phyloP scores from a whole-genome alignment of 2,113 vertebrate species.

The Puffinus mauretanicus region DNA sequence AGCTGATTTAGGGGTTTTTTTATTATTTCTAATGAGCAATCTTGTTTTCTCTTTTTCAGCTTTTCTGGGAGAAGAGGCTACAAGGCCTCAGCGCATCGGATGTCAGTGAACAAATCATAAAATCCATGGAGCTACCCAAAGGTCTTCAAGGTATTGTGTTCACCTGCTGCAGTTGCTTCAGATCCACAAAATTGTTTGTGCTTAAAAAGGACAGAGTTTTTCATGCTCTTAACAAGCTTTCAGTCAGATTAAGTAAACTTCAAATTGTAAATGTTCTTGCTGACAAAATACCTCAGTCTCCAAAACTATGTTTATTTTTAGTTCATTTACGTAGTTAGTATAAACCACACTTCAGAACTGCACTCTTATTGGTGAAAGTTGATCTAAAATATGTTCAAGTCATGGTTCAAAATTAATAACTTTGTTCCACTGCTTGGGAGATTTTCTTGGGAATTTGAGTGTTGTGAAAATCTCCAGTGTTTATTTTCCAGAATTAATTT shows the following conservation, averaged over 20 bases:
- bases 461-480: not conserved
- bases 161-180: not conserved
- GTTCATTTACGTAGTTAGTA: not conserved
- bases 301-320: not conserved
- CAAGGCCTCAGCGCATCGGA: slow-evolving; percentile 87
- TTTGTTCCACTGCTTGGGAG: not conserved
- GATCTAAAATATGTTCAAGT: not conserved
- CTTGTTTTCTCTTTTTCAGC: slow-evolving; percentile 69
- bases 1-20: not conserved
- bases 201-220: not conserved
- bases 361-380: not conserved
- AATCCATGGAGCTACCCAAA: slow-evolving; percentile 88
- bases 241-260: not conserved
- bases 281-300: not conserved
- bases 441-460: not conserved
- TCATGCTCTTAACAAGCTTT: not conserved
- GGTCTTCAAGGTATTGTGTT: slow-evolving; percentile 85
- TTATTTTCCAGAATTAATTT: not conserved
- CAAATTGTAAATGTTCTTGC: not conserved
- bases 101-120: slow-evolving; percentile 84
- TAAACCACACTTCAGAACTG: not conserved
- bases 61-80: slow-evolving; percentile 92
- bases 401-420: not conserved
- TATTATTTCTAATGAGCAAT: not conserved
- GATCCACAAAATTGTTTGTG: not conserved